phyloP scores from a whole-genome alignment of 2,888 invertebrate species.

The Sinodicranocentrus sp. region DNA sequence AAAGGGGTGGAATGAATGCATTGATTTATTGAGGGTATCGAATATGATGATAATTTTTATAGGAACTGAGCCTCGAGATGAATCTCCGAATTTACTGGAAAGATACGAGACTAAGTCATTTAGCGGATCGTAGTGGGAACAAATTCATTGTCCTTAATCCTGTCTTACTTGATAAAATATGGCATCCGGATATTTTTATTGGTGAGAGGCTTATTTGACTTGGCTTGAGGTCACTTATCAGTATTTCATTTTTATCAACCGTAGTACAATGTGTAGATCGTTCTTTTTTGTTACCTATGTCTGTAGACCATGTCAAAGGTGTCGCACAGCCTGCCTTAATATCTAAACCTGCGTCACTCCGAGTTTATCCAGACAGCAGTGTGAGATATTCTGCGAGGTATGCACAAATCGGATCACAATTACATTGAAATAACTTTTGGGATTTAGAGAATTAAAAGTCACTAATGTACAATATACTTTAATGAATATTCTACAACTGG shows the following conservation, averaged over 20 bases:
- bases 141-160: slow-evolving; percentile 76
- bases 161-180: slow-evolving; percentile 74
- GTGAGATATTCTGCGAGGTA: slow-evolving; percentile 77
- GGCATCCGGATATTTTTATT: slow-evolving; percentile 76
- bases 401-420: slow-evolving; percentile 5
- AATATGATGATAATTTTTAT: slow-evolving; percentile 9
- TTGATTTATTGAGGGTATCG: background rate
- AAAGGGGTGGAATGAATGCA: slow-evolving; percentile 24
- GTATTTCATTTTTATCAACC: no score
- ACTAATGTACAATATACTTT: no score
- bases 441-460: no score
- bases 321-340: slow-evolving; percentile 75
- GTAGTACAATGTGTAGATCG: no score
- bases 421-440: no score
- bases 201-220: slow-evolving; percentile 68
- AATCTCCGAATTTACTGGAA: slow-evolving; percentile 77
- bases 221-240: background rate
- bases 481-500: no score
- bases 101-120: slow-evolving; percentile 75
- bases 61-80: slow-evolving; percentile 77
- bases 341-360: slow-evolving; percentile 75
- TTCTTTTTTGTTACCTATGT: no score
- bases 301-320: slow-evolving; percentile 77
- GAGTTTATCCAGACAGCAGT: slow-evolving; percentile 76
- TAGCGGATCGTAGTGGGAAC: slow-evolving; percentile 72